Conservation (phyloP, 2,113 vertebrate genomes). For the Pelecanoides urinatrix region DNA sequence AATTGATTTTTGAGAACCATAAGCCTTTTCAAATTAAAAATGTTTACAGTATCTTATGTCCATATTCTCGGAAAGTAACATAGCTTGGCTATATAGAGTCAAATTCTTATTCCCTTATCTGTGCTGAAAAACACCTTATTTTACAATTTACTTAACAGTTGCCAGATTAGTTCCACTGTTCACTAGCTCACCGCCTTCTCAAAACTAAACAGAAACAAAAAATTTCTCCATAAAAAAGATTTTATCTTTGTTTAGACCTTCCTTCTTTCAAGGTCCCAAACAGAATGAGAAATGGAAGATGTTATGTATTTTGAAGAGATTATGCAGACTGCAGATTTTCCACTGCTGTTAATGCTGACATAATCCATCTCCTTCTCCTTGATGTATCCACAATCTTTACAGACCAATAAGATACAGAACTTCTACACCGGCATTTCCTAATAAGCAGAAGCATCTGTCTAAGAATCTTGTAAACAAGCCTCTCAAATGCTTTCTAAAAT, state of each 20-base stretch:
- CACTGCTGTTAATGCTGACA: not conserved
- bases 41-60: not conserved
- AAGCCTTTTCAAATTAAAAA: not conserved
- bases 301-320: not conserved
- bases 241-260: not conserved
- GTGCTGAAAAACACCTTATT: not conserved
- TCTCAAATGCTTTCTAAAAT: not conserved
- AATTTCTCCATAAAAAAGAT: not conserved
- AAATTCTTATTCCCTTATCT: not conserved
- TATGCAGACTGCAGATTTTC: not conserved
- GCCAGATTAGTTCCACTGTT: not conserved
- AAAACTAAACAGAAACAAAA: not conserved
- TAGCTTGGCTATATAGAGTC: not conserved
- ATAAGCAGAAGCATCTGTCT: not conserved
- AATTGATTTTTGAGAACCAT: not conserved
- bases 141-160: not conserved
- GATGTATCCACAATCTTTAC: not conserved
- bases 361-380: not conserved
- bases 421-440: not conserved
- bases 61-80: not conserved
- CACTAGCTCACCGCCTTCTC: not conserved
- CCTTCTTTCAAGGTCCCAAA: not conserved
- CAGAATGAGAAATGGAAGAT: not conserved
- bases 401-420: not conserved
- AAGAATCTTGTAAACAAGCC: not conserved